Percentiles rank a stretch among this genome's conserved stretches.
Conservation (phyloP, 2,888 invertebrate genomes). For the Therioaphis trifolii region DNA sequence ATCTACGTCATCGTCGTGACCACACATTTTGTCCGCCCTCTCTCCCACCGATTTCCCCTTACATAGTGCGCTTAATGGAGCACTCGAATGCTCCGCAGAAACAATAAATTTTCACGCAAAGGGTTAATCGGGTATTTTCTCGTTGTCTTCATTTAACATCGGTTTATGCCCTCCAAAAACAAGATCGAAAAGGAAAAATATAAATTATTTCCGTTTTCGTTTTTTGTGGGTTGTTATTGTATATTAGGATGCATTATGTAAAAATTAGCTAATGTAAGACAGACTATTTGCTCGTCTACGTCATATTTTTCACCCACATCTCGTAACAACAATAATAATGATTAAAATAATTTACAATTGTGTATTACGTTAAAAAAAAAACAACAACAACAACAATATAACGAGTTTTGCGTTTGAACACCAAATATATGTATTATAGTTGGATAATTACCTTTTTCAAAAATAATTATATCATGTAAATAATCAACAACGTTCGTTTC, state of each 20-base stretch:
- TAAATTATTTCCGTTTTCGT: constrained; percentile 22
- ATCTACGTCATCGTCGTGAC: constrained; percentile 11
- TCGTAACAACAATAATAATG: no score
- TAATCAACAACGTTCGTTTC: no score
- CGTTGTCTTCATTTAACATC: background rate
- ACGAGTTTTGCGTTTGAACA: no score
- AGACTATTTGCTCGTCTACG: no score
- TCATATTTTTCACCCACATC: no score
- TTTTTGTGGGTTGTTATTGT: background rate
- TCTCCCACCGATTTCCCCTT: constrained; percentile 1
- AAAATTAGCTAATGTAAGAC: no score
- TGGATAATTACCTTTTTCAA: no score
- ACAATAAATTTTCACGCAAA: constrained; percentile 38
- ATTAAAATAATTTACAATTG: no score
- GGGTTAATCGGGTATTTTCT: constrained; percentile 29
- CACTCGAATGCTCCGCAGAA: background rate
- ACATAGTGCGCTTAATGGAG: constrained; percentile 10
- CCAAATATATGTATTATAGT: no score
- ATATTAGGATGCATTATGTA: background rate
- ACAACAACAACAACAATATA: no score
- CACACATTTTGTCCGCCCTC: background rate
- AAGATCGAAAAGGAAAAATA: background rate
- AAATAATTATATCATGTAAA: no score
- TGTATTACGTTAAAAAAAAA: no score
- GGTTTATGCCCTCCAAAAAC: background rate